Percentiles rank a stretch among this genome's conserved stretches.
These are phyloP conservation scores for Pedetes capensis DNA, from an alignment of 2,113 vertebrate genomes.

Conservation along the genomic window DNA sequence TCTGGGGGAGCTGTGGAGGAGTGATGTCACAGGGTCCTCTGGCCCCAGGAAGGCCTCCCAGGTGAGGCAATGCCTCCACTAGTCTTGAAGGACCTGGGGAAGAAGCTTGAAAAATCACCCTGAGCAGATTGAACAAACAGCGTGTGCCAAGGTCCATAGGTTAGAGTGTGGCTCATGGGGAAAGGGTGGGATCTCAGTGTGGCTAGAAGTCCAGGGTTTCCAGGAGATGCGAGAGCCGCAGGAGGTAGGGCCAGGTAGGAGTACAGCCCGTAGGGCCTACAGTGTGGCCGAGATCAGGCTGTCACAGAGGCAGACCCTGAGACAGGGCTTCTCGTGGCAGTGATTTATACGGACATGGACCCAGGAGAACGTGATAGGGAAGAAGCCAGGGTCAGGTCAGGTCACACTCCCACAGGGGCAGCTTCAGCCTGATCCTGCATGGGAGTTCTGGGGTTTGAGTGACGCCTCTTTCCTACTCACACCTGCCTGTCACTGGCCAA, in stretches of 20 bases:
- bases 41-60: not conserved
- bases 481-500: not conserved
- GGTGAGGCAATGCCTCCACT: not conserved
- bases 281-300: not conserved
- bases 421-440: too few relatives aligned
- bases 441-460: not conserved
- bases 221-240: too few relatives aligned
- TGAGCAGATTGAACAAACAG: fast-evolving
- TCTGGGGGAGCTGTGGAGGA: not conserved
- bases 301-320: not conserved
- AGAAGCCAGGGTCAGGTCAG: fast-evolving
- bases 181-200: too few relatives aligned
- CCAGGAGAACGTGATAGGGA: too few relatives aligned
- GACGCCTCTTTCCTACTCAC: not conserved
- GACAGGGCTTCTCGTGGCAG: not conserved
- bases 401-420: fast-evolving
- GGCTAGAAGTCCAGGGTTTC: not conserved
- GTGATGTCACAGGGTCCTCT: too few relatives aligned
- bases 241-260: too few relatives aligned
- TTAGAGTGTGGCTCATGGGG: fast-evolving
- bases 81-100: not conserved
- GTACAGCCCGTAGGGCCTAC: not conserved
- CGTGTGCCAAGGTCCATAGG: not conserved
- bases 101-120: not conserved
- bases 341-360: not conserved